These are phyloP conservation scores for Linnaemya vulpina DNA, from an alignment of 2,888 invertebrate genomes.

Conservation along the genomic window DNA sequence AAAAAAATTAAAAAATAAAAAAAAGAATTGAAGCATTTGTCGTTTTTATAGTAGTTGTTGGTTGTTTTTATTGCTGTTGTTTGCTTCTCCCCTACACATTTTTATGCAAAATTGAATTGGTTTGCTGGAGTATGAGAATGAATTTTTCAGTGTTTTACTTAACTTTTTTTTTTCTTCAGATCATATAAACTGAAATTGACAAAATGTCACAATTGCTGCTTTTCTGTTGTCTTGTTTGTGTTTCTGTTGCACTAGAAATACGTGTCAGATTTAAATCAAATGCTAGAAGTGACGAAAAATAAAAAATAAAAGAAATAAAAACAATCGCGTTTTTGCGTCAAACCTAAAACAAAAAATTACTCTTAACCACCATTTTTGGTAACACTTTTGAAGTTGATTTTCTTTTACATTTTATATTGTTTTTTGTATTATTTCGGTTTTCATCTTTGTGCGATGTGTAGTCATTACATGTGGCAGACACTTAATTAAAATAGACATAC, in stretches of 20 bases:
- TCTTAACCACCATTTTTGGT: slow-evolving; percentile 67
- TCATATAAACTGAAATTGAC: slow-evolving; percentile 64
- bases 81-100: slow-evolving; percentile 32
- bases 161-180: slow-evolving; percentile 4
- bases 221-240: slow-evolving; percentile 46
- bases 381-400: slow-evolving; percentile 57
- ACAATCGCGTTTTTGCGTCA: slow-evolving; percentile 37
- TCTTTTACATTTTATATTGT: slow-evolving; percentile 6
- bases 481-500: slow-evolving; percentile 72
- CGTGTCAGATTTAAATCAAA: slow-evolving; percentile 72
- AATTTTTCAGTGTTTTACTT: background rate
- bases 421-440: slow-evolving; percentile 47
- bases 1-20: slow-evolving; percentile 37
- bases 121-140: slow-evolving; percentile 20
- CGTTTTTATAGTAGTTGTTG: background rate
- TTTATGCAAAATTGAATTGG: slow-evolving; percentile 44
- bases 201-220: slow-evolving; percentile 70
- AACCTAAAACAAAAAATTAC: slow-evolving; percentile 27
- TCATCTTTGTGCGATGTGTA: slow-evolving; percentile 67
- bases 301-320: too few species aligned
- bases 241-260: slow-evolving; percentile 59
- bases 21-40: slow-evolving; percentile 42
- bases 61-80: background rate
- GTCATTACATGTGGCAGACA: slow-evolving; percentile 72
- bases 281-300: slow-evolving; percentile 46